A percentile compares a stretch with the other conserved stretches of the same genome.
Evolutionary conservation across 1,140 invertebrate genomes (phyloP).

Genomic region (Apocrypta bakeri): DNA sequence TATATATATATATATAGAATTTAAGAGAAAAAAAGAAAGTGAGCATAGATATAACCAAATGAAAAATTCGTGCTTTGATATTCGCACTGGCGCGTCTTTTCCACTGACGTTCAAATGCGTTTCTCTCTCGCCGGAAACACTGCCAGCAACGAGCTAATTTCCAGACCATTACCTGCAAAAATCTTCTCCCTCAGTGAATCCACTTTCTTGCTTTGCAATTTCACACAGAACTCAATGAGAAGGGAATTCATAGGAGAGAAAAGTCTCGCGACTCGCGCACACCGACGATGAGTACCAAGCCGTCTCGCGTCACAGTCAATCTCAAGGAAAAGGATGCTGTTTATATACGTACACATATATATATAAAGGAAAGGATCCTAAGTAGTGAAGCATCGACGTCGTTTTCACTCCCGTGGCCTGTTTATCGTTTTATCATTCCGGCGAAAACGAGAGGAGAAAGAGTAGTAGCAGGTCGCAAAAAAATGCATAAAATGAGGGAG

Average conservation of each 20-base stretch:
- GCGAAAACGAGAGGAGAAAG: background rate
- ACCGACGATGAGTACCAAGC: too few relatives aligned
- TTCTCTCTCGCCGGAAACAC: background rate
- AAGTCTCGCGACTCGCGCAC: background rate
- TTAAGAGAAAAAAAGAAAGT: too few relatives aligned
- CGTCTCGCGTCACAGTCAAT: too few relatives aligned
- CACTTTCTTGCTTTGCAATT: background rate
- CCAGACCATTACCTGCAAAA: background rate
- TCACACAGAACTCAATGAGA: background rate
- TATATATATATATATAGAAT: too few relatives aligned
- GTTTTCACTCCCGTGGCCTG: background rate
- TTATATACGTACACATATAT: too few relatives aligned
- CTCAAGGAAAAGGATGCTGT: background rate
- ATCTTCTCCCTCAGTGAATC: background rate
- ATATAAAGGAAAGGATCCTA: background rate
- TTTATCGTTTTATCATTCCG: slow-evolving; percentile 15
- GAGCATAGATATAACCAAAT: too few relatives aligned
- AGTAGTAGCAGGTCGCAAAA: background rate
- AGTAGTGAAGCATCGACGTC: background rate
- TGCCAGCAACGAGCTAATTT: background rate
- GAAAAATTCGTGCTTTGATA: too few relatives aligned
- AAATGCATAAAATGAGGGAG: background rate
- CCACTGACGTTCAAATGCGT: too few relatives aligned
- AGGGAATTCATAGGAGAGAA: background rate
- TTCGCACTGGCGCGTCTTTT: too few relatives aligned